These are phyloP conservation scores for Diaperis boleti DNA, from an alignment of 2,888 invertebrate genomes.

Conservation along the genomic window DNA sequence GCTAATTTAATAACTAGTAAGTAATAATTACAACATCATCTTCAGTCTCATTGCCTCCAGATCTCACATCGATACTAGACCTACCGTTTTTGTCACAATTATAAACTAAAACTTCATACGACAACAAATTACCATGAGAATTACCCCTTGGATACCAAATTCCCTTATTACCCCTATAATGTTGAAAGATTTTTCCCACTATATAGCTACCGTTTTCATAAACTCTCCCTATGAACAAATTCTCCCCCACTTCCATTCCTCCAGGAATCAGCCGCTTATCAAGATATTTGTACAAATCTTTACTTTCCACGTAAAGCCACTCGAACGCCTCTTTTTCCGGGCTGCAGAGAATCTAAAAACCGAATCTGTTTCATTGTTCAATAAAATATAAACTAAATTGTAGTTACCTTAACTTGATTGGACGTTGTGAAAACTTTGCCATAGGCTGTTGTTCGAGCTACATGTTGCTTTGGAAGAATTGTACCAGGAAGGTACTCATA, in stretches of 20 bases:
- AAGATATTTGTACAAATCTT: conserved; percentile 27
- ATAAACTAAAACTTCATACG: conserved; percentile 37
- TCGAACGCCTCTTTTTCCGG: conserved; percentile 27
- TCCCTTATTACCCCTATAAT: conserved; percentile 22
- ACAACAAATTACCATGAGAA: conserved; percentile 6
- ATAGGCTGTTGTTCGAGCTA: conserved; percentile 33
- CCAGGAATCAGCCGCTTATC: conserved; percentile 34
- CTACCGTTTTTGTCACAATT: conserved; percentile 34
- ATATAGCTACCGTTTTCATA: conserved; percentile 23
- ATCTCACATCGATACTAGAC: too few species aligned
- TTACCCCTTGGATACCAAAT: conserved; percentile 29
- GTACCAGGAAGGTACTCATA: conserved; percentile 36
- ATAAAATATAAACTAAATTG: background rate
- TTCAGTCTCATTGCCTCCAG: too few species aligned
- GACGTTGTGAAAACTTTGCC: conserved; percentile 13
- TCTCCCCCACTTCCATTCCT: conserved; percentile 37
- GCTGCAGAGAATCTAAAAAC: conserved; percentile 42
- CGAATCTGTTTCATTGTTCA: background rate
- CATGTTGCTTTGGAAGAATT: conserved; percentile 16
- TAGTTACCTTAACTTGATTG: conserved; percentile 37
- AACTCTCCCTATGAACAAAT: conserved; percentile 37
- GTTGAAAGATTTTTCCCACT: conserved; percentile 37
- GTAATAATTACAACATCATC: too few species aligned
- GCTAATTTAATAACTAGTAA: too few species aligned
- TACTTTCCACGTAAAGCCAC: conserved; percentile 34